A percentile compares a stretch with the other conserved stretches of the same genome.
Evolutionary conservation across 2,113 vertebrate species (phyloP).

Genomic region (Sinocyclocheilus rhinocerous): DNA sequence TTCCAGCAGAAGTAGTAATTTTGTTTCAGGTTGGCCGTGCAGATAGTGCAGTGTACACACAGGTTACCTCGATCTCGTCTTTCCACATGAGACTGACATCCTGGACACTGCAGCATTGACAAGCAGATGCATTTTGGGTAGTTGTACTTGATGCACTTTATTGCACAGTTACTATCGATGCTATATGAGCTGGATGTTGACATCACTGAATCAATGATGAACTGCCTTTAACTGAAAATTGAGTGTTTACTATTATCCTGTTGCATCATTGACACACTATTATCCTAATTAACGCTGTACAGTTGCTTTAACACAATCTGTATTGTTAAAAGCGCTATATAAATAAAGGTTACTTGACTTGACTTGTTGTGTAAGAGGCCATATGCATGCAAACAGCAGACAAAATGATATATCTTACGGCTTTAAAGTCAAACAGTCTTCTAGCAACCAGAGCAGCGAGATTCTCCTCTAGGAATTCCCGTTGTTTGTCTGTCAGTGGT

Average conservation of each 20-base stretch:
- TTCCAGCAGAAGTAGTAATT: slow-evolving; percentile 71
- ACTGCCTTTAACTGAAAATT: too few species aligned
- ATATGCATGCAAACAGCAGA: not conserved
- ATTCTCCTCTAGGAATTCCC: slow-evolving; percentile 43
- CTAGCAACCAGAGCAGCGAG: slow-evolving; percentile 38
- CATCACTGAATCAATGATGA: too few species aligned
- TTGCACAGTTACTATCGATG: too few species aligned
- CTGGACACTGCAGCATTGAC: slow-evolving; percentile 55
- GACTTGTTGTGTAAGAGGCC: not conserved
- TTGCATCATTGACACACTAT: too few species aligned
- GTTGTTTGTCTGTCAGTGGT: slow-evolving; percentile 20
- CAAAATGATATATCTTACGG: slow-evolving; percentile 5
- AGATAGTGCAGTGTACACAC: slow-evolving; percentile 58
- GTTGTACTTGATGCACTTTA: not conserved
- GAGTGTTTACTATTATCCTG: too few species aligned
- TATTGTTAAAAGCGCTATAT: too few species aligned
- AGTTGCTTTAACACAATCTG: too few species aligned
- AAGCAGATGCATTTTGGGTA: not conserved
- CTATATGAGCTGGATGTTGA: too few species aligned
- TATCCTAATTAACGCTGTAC: too few species aligned
- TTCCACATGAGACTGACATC: slow-evolving; percentile 58
- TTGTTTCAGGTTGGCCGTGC: slow-evolving; percentile 46
- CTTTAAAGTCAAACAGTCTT: slow-evolving; percentile 47
- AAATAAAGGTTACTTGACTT: too few species aligned
- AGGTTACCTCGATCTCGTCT: slow-evolving; percentile 56